Conservation (phyloP, 2,888 invertebrate species). For the Polydrusus pterygomalis region DNA sequence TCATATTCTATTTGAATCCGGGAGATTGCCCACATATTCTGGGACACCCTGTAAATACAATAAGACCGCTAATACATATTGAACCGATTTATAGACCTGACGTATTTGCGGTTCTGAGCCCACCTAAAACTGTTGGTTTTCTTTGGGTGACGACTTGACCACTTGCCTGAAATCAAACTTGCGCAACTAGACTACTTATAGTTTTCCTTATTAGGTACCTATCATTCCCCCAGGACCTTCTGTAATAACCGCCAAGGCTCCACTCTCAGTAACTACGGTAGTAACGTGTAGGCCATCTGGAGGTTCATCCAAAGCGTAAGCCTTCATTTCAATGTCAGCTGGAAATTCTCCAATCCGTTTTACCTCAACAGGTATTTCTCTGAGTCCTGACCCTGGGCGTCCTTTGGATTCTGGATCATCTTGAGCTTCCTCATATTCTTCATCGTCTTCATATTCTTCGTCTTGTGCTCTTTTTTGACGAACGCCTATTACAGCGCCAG, state of each 20-base stretch:
- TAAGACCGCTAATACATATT: too few relatives aligned
- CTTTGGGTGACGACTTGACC: too few relatives aligned
- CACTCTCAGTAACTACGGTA: conserved; percentile 67
- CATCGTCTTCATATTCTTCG: conserved; percentile 5
- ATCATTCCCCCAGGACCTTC: conserved; percentile 69
- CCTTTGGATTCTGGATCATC: neutral
- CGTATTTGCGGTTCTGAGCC: too few relatives aligned
- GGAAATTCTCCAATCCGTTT: conserved; percentile 57
- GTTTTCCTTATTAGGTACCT: too few relatives aligned
- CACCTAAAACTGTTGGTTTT: too few relatives aligned
- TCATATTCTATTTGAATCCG: too few relatives aligned
- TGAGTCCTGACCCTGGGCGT: neutral
- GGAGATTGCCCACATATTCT: too few relatives aligned
- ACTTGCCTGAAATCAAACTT: too few relatives aligned
- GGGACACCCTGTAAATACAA: too few relatives aligned
- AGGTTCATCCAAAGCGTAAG: conserved; percentile 61
- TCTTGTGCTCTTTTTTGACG: too few relatives aligned
- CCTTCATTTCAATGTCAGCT: conserved; percentile 60
- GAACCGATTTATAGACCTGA: too few relatives aligned
- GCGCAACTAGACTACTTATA: neutral
- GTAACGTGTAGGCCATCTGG: conserved; percentile 65
- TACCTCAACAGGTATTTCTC: conserved; percentile 44
- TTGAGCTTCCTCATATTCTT: neutral
- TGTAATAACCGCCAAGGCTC: conserved; percentile 68
- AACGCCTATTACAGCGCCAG: too few relatives aligned